phyloP scores from a whole-genome alignment of 2,888 invertebrate genomes.

The Epinotia bilunana region DNA sequence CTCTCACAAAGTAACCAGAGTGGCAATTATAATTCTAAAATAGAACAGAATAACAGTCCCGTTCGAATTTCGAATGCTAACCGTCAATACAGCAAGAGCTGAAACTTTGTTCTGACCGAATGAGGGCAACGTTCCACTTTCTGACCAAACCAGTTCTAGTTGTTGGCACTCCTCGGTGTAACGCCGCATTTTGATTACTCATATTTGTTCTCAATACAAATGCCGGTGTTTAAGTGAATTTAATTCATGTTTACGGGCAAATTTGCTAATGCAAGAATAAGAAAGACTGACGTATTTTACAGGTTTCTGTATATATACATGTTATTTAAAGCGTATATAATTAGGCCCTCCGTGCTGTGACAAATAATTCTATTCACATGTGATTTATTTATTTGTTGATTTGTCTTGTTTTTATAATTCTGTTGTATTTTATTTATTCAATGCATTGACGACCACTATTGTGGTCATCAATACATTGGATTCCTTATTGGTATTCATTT shows the following conservation, averaged over 20 bases:
- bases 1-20: not conserved
- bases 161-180: constrained; percentile 55
- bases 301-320: too few species aligned
- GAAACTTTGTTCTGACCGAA: constrained; percentile 60
- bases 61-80: constrained; percentile 46
- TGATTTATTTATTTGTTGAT: too few species aligned
- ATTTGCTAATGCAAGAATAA: not conserved
- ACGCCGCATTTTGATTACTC: constrained; percentile 42
- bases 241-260: not conserved
- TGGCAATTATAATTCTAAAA: constrained; percentile 22
- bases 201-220: constrained; percentile 41
- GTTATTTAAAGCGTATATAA: too few species aligned
- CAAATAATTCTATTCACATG: too few species aligned
- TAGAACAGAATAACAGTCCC: constrained; percentile 25
- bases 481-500: too few species aligned
- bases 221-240: constrained; percentile 26
- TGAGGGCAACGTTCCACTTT: constrained; percentile 79
- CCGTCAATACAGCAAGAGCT: constrained; percentile 71
- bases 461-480: too few species aligned
- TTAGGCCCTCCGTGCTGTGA: too few species aligned
- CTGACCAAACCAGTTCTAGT: constrained; percentile 71
- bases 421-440: too few species aligned
- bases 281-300: too few species aligned
- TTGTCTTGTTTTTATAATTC: too few species aligned
- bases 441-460: too few species aligned